A percentile compares a stretch with the other conserved stretches of the same genome.
Evolutionary conservation across 2,113 vertebrate species (phyloP).

Genomic region (Catagonus wagneri): DNA sequence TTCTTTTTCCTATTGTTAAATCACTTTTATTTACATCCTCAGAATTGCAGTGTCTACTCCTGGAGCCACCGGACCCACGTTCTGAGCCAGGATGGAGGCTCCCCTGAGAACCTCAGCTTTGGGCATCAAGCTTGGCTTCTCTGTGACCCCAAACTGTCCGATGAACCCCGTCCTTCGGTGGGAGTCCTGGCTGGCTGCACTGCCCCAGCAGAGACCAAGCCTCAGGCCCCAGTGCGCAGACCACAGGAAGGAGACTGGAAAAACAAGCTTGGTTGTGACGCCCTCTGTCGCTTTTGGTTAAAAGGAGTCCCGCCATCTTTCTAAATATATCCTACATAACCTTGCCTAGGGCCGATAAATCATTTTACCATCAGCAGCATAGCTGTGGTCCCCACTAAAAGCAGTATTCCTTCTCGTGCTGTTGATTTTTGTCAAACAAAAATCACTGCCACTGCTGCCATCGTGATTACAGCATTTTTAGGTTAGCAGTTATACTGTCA

Average conservation of each 20-base stretch:
- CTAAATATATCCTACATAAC: not conserved
- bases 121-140: not conserved
- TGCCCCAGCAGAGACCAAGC: not conserved
- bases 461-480: not conserved
- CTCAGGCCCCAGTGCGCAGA: not conserved
- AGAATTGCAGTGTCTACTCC: not conserved
- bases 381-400: not conserved
- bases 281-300: not conserved
- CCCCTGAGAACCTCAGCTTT: not conserved
- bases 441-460: not conserved
- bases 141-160: not conserved
- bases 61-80: accelerated
- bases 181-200: not conserved
- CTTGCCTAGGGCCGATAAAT: not conserved
- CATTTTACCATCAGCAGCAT: not conserved
- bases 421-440: not conserved
- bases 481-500: not conserved
- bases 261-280: not conserved
- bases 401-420: not conserved
- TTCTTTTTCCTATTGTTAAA: not conserved
- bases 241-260: not conserved
- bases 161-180: not conserved
- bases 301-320: not conserved
- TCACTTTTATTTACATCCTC: not conserved
- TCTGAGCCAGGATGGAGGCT: not conserved